A percentile compares a stretch with the other conserved stretches of the same genome.
Evolutionary conservation across 1,140 invertebrate genomes (phyloP).

Genomic region (Drosophila pectinifera): DNA sequence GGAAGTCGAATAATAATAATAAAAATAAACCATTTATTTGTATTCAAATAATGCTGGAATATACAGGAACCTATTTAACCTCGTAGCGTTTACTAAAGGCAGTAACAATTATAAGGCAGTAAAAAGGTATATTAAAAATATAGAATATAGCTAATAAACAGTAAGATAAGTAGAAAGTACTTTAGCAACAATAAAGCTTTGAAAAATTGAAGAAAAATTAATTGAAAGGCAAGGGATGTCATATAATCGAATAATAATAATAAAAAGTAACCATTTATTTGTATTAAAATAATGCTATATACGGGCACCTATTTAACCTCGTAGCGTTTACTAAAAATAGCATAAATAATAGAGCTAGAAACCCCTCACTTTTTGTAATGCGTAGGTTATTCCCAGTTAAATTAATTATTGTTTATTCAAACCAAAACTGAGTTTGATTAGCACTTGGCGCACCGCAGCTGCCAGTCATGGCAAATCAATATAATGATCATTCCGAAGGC

Average conservation of each 20-base stretch:
- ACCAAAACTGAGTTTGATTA: slow-evolving; percentile 37
- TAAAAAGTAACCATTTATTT: neutral
- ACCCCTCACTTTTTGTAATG: slow-evolving; percentile 4
- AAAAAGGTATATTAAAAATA: neutral
- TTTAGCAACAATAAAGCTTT: neutral
- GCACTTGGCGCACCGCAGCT: slow-evolving; percentile 8
- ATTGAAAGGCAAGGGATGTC: neutral
- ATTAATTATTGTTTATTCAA: slow-evolving; percentile 46
- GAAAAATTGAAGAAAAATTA: neutral
- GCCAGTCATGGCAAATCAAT: slow-evolving; percentile 28
- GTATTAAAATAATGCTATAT: neutral
- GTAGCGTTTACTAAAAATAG: neutral
- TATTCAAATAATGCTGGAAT: neutral
- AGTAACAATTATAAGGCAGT: neutral
- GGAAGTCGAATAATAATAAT: neutral
- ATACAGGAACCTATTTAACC: too few species aligned
- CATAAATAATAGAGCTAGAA: neutral
- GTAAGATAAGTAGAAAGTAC: neutral
- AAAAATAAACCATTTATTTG: neutral
- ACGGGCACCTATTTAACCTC: too few species aligned
- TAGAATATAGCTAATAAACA: neutral
- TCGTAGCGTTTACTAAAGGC: neutral
- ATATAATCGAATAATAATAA: neutral
- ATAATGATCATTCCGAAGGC: slow-evolving; percentile 28
- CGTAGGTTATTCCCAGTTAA: slow-evolving; percentile 11